Conservation (phyloP, 1,140 invertebrate species). For the Drosophila murphyi region DNA sequence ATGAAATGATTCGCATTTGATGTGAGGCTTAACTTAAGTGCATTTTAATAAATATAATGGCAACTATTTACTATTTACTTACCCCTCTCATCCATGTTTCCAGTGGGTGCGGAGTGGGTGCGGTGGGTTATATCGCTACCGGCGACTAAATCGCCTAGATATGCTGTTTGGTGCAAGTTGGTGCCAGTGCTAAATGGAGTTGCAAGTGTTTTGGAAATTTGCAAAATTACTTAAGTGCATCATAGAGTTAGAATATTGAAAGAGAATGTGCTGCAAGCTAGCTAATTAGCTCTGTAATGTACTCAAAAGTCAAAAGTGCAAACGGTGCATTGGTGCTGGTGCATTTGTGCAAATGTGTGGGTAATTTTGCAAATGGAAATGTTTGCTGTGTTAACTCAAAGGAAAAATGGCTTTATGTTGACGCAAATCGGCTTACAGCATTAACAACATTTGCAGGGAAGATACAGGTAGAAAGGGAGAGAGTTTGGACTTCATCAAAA, state of each 20-base stretch:
- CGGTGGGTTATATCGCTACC: conserved; percentile 82
- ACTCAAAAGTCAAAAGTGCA: conserved; percentile 5
- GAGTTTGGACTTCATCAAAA: background rate
- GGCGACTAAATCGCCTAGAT: conserved; percentile 72
- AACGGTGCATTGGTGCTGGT: conserved; percentile 14
- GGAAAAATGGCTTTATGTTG: conserved; percentile 52
- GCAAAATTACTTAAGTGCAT: conserved; percentile 61
- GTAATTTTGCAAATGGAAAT: conserved; percentile 45
- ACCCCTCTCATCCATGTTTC: conserved; percentile 78
- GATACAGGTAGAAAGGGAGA: background rate
- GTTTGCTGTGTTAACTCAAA: conserved; percentile 45
- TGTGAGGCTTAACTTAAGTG: conserved; percentile 18
- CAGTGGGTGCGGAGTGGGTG: conserved; percentile 60
- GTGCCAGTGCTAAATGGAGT: conserved; percentile 73
- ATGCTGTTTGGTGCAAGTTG: conserved; percentile 76
- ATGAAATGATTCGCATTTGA: background rate
- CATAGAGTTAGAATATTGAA: conserved; percentile 28
- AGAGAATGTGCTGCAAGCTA: conserved; percentile 1
- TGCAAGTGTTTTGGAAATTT: conserved; percentile 51
- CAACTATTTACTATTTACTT: conserved; percentile 49
- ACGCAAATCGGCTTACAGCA: conserved; percentile 70
- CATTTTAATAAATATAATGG: conserved; percentile 9
- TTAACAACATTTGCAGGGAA: conserved; percentile 31
- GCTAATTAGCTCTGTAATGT: conserved; percentile 2
- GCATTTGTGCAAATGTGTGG: conserved; percentile 39